These are phyloP conservation scores for Drosophila melanosoma DNA, from an alignment of 2,888 invertebrate species.

Conservation along the genomic window DNA sequence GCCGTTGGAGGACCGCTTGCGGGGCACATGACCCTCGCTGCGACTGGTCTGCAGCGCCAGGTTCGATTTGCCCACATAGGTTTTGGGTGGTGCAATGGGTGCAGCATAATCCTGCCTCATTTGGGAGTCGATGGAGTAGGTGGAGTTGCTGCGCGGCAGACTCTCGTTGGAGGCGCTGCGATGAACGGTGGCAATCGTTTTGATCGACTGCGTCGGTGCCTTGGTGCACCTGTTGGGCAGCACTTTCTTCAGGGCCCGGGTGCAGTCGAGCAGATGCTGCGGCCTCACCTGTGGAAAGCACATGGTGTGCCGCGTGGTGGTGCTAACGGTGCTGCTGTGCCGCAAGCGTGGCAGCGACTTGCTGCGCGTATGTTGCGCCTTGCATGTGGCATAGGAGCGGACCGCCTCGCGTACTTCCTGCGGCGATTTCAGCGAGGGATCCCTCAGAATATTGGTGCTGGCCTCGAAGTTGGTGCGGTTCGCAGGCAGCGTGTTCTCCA, in stretches of 20 bases:
- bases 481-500: constrained; percentile 84
- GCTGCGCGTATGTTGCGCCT: constrained; percentile 78
- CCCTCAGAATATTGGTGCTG: constrained; percentile 84
- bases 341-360: constrained; percentile 83
- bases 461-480: constrained; percentile 83
- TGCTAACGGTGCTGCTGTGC: constrained; percentile 67
- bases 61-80: constrained; percentile 59
- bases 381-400: constrained; percentile 83
- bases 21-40: constrained; percentile 78
- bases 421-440: constrained; percentile 87
- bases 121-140: constrained; percentile 84
- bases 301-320: constrained; percentile 75
- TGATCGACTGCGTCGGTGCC: constrained; percentile 57
- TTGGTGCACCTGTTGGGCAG: constrained; percentile 47
- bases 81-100: constrained; percentile 64
- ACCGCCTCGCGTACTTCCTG: constrained; percentile 86
- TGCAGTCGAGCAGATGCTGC: constrained; percentile 58
- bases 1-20: constrained; percentile 81
- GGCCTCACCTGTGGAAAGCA: constrained; percentile 72
- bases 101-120: constrained; percentile 67
- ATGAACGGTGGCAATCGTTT: constrained; percentile 43
- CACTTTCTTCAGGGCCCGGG: constrained; percentile 50
- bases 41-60: constrained; percentile 60
- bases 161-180: constrained; percentile 80
- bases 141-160: constrained; percentile 83